Percentiles rank a stretch among this genome's conserved stretches.
Conservation (phyloP, 2,113 vertebrate genomes). For the Thamnaconus septentrionalis region DNA sequence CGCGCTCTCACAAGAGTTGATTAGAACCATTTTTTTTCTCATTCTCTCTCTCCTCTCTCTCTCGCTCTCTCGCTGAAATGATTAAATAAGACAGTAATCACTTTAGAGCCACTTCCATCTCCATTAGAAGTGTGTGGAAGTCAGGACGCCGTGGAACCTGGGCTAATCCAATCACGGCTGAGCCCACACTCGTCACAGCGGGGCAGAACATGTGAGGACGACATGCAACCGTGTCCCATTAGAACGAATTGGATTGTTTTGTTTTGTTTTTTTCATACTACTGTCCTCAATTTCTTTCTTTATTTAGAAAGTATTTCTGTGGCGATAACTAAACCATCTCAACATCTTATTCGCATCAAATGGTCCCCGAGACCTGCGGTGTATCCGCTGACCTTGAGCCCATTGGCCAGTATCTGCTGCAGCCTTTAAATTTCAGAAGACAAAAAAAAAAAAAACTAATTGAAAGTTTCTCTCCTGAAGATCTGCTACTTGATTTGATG, state of each 20-base stretch:
- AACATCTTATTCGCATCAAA: too few relatives aligned
- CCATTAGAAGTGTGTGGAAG: constrained; percentile 38
- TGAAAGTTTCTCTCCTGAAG: constrained; percentile 82
- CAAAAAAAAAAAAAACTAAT: constrained; percentile 75
- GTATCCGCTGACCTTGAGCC: too few relatives aligned
- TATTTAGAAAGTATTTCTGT: constrained; percentile 30
- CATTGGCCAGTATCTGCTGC: constrained; percentile 46
- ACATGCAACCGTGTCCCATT: constrained; percentile 4
- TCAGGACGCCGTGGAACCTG: constrained; percentile 49
- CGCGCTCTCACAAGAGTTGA: constrained; percentile 56
- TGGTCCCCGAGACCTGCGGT: too few relatives aligned
- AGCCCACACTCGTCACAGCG: constrained; percentile 36
- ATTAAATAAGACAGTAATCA: constrained; percentile 68
- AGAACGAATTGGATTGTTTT: constrained; percentile 3
- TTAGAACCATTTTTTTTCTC: constrained; percentile 47
- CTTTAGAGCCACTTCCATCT: constrained; percentile 55
- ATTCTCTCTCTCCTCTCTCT: too few relatives aligned
- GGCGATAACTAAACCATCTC: constrained; percentile 10
- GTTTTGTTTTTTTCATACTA: constrained; percentile 23
- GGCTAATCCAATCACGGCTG: constrained; percentile 49
- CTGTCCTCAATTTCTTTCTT: constrained; percentile 18
- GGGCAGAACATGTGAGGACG: constrained; percentile 21
- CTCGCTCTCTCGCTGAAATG: constrained; percentile 35
- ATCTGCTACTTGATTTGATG: constrained; percentile 78
- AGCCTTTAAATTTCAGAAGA: constrained; percentile 66